phyloP scores from a whole-genome alignment of 2,113 vertebrate species.

The Ursus arctos region DNA sequence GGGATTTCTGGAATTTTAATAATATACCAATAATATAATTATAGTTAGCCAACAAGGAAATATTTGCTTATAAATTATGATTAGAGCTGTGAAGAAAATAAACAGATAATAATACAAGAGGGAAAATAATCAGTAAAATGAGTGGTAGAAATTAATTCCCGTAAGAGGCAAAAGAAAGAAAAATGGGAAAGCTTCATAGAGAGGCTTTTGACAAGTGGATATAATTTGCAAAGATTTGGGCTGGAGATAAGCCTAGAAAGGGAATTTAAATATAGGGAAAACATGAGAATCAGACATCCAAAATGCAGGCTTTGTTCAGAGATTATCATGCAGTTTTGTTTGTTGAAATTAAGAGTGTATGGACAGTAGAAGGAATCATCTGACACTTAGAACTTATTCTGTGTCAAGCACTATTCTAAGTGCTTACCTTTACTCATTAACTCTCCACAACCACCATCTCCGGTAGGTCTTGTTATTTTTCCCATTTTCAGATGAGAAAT shows the following conservation, averaged over 20 bases:
- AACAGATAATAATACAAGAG: background rate
- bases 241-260: background rate
- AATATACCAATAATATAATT: background rate
- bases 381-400: background rate
- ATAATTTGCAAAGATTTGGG: background rate
- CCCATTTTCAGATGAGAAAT: background rate
- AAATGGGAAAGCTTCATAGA: background rate
- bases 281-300: background rate
- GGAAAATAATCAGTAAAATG: background rate
- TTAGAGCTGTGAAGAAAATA: constrained; percentile 10
- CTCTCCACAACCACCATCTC: background rate
- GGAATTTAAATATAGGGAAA: background rate
- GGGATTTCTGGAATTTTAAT: background rate
- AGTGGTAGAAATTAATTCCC: background rate
- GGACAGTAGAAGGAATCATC: background rate
- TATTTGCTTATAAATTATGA: constrained; percentile 1
- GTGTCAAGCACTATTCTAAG: background rate
- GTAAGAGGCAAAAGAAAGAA: background rate
- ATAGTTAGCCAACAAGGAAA: background rate
- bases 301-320: constrained; percentile 6
- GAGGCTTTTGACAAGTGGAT: background rate
- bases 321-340: background rate
- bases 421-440: background rate
- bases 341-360: background rate
- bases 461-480: background rate